A percentile compares a stretch with the other conserved stretches of the same genome.
Evolutionary conservation across 2,113 vertebrate species (phyloP).

Genomic region (Paedocypris sp.): DNA sequence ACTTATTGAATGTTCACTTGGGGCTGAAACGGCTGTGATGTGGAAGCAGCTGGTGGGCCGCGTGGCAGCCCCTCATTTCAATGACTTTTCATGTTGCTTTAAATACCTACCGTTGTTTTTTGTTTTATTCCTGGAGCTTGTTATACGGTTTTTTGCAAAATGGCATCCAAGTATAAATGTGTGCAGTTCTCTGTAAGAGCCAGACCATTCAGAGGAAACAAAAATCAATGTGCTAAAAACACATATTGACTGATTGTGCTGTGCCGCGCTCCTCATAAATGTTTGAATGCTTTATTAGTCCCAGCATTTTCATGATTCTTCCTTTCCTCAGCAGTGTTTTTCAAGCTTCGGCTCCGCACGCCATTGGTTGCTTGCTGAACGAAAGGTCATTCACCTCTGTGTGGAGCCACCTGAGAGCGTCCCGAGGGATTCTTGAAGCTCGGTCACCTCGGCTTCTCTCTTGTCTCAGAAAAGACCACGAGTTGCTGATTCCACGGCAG

Average conservation of each 20-base stretch:
- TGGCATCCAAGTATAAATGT: slow-evolving; percentile 8
- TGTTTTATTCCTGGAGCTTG: too few relatives aligned
- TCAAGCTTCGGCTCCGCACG: slow-evolving; percentile 28
- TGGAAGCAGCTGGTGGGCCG: too few relatives aligned
- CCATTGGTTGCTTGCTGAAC: slow-evolving; percentile 31
- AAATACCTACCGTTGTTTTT: too few relatives aligned
- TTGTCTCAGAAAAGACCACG: too few relatives aligned
- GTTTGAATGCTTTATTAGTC: slow-evolving; percentile 37
- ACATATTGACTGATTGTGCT: slow-evolving; percentile 25
- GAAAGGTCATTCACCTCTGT: slow-evolving; percentile 34
- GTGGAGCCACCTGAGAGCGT: slow-evolving; percentile 31
- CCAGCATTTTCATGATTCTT: slow-evolving; percentile 19
- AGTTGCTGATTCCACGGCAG: slow-evolving; percentile 54
- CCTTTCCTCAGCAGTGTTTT: slow-evolving; percentile 32
- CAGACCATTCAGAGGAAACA: slow-evolving; percentile 32
- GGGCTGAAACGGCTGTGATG: too few relatives aligned
- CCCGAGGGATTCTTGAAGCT: slow-evolving; percentile 13
- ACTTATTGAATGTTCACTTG: slow-evolving; percentile 56
- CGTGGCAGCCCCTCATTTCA: too few relatives aligned
- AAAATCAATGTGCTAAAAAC: slow-evolving; percentile 31
- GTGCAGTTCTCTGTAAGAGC: slow-evolving; percentile 34
- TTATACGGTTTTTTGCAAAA: too few relatives aligned
- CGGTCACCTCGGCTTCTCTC: slow-evolving; percentile 33
- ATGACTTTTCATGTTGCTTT: too few relatives aligned
- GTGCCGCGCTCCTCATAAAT: slow-evolving; percentile 27